Conservation (phyloP, 2,113 vertebrate genomes). For the Esox niger region DNA sequence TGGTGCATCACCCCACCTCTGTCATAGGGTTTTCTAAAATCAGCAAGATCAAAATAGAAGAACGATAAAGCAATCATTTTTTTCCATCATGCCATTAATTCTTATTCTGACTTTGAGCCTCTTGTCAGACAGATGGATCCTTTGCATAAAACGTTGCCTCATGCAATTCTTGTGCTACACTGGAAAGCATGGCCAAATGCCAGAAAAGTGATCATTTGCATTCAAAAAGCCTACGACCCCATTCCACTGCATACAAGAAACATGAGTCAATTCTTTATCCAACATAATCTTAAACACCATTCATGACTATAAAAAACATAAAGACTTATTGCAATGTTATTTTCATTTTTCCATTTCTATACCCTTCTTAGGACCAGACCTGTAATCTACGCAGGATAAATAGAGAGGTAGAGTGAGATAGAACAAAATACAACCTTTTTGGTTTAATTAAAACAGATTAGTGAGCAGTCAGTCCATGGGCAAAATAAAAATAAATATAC, state of each 20-base stretch:
- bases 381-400: conserved; percentile 22
- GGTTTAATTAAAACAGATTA: conserved; percentile 60
- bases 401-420: not conserved
- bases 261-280: conserved; percentile 81
- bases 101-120: conserved; percentile 36
- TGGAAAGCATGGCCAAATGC: conserved; percentile 71
- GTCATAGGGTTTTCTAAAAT: conserved; percentile 11
- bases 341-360: conserved; percentile 20
- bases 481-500: conserved; percentile 49
- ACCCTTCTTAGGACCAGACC: conserved; percentile 22
- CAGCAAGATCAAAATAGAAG: conserved; percentile 16
- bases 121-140: conserved; percentile 46
- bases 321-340: conserved; percentile 55
- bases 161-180: conserved; percentile 53
- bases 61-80: conserved; percentile 29
- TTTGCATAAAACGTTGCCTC: conserved; percentile 54
- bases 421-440: conserved; percentile 34
- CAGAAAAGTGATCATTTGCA: conserved; percentile 79
- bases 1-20: too few relatives aligned
- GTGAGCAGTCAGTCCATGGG: conserved; percentile 26
- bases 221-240: conserved; percentile 57
- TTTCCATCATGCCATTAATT: conserved; percentile 41
- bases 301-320: conserved; percentile 81
- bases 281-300: conserved; percentile 77
- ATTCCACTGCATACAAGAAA: conserved; percentile 64